phyloP scores from a whole-genome alignment of 2,888 invertebrate genomes.

The Ochropleura leucogaster region DNA sequence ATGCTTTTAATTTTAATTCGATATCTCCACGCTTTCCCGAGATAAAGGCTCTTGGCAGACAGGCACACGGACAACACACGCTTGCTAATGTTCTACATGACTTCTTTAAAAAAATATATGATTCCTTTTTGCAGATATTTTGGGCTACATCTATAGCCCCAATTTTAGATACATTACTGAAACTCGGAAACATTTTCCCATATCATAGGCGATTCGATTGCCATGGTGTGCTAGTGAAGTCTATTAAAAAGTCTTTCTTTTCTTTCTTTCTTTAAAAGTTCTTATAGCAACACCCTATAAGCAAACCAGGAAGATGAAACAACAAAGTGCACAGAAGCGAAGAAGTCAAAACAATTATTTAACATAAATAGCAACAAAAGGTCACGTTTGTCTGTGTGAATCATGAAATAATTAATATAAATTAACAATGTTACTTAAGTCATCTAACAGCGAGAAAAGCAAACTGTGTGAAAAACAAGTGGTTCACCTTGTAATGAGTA shows the following conservation, averaged over 20 bases:
- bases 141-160: neutral
- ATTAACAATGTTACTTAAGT: conserved; percentile 21
- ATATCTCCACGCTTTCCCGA: too few relatives aligned
- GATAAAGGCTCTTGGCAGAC: too few relatives aligned
- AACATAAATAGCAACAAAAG: neutral
- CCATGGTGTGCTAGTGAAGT: neutral
- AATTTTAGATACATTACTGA: neutral
- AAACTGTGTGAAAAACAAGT: conserved; percentile 14
- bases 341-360: conserved; percentile 4
- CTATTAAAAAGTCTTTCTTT: too few relatives aligned
- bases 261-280: too few relatives aligned
- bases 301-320: neutral
- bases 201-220: neutral
- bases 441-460: neutral
- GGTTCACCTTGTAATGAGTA: neutral
- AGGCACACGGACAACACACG: too few relatives aligned
- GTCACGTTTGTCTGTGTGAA: neutral
- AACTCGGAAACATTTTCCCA: neutral
- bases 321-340: neutral
- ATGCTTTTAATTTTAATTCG: too few relatives aligned
- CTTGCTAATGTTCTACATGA: too few relatives aligned
- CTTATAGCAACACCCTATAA: neutral
- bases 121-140: neutral
- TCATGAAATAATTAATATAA: conserved; percentile 14
- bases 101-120: neutral